Evolutionary conservation across 2,888 invertebrate species (phyloP), one percentile per base, ranked within the genome.

Genomic region (Zootermopsis nevadensis): DNA sequence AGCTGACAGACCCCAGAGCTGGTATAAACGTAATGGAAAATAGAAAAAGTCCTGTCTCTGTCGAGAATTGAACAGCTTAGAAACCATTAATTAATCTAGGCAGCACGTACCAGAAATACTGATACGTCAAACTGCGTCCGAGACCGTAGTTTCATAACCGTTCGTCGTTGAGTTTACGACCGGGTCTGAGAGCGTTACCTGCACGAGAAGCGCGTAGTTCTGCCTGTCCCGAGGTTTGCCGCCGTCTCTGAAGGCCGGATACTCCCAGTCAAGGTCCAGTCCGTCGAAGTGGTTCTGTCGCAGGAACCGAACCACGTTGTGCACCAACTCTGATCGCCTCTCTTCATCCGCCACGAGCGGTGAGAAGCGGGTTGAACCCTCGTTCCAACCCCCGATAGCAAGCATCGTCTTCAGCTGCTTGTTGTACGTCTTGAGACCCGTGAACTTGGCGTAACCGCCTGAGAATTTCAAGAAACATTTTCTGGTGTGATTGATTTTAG

Each of bases 401-500:
- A 98, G 91, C 91, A 98, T 90, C 0, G 97, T 97, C 90, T 97
- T 97, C 88, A 98, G 89, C 85, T 96, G 94, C 89, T 96, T 97
- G 90, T 98, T 98, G 91, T 97, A 97, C 0, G 97, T 96, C 90
- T 98, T 98, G 84, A 98, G 91, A 0, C 97, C 97, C 66, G 95
- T 97, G 90, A 98, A 98, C 91, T 98, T 98, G 33, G 97, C 96
- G 89, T 97, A 98, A 72, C 98, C 98, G 88, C 97, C 97, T 97
- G 86, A 35, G 86, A n/a, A n/a, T n/a, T n/a, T n/a, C n/a, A n/a
- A n/a, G n/a, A n/a, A n/a, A n/a, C n/a, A n/a, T n/a, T n/a, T n/a
- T n/a, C n/a, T n/a, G n/a, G n/a, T n/a, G n/a, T n/a, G n/a, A n/a
- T n/a, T n/a, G n/a, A n/a, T n/a, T n/a, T n/a, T n/a, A n/a, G n/a